phyloP scores from a whole-genome alignment of 2,797 vertebrate genomes.

The Neosilurus hyrtlii region DNA sequence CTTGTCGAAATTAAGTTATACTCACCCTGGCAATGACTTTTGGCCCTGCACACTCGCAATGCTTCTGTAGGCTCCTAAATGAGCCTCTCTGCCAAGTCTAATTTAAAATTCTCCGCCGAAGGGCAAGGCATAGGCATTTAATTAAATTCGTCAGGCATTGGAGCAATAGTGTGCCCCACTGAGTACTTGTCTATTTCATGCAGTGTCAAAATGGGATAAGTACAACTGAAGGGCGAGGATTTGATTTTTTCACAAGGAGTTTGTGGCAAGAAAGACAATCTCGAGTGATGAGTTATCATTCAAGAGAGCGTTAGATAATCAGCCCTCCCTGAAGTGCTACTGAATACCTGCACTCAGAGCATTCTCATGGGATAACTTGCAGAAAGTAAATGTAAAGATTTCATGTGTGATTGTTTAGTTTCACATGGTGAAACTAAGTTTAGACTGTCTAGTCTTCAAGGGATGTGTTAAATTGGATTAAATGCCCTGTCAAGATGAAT shows the following conservation, averaged over 20 bases:
- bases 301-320: constrained; percentile 28
- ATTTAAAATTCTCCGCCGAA: constrained; percentile 33
- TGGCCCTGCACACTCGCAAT: constrained; percentile 6
- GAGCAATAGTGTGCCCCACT: constrained; percentile 9
- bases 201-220: constrained; percentile 11
- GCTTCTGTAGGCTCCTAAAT: constrained; percentile 23
- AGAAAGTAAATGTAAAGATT: constrained; percentile 1
- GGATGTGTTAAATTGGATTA: background rate
- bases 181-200: constrained; percentile 40
- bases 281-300: constrained; percentile 18
- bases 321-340: constrained; percentile 22
- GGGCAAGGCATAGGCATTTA: constrained; percentile 32
- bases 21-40: constrained; percentile 20
- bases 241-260: constrained; percentile 32
- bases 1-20: constrained; percentile 28
- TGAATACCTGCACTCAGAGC: constrained; percentile 3
- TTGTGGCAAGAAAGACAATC: constrained; percentile 14
- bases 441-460: too few species aligned
- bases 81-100: constrained; percentile 31
- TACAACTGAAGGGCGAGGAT: constrained; percentile 14
- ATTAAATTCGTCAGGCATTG: constrained; percentile 35
- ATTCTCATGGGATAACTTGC: background rate
- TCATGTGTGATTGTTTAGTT: background rate
- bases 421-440: too few species aligned
- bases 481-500: background rate